phyloP scores from a whole-genome alignment of 2,797 vertebrate genomes.

The Atherinosoma microstoma region DNA sequence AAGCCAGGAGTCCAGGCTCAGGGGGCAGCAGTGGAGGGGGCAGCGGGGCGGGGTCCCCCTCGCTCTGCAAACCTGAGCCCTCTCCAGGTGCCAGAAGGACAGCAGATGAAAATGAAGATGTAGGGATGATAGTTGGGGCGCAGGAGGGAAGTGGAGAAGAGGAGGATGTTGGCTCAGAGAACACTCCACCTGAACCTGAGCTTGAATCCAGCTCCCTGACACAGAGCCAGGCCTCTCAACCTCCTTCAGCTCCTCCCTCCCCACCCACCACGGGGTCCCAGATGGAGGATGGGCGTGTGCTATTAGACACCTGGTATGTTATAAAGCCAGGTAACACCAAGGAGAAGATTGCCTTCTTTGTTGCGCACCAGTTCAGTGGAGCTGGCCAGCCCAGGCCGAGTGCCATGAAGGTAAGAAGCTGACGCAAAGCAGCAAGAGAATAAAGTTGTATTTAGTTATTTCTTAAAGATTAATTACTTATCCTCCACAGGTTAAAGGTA shows the following conservation, averaged over 20 bases:
- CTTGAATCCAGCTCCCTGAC: slow-evolving; percentile 47
- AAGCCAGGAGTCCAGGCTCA: slow-evolving; percentile 81
- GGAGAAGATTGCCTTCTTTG: slow-evolving; percentile 98
- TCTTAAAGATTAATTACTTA: neutral
- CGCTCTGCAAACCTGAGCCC: slow-evolving; percentile 78
- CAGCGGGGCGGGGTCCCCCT: slow-evolving; percentile 59
- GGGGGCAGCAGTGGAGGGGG: slow-evolving; percentile 66
- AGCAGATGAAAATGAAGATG: slow-evolving; percentile 64
- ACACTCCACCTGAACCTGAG: slow-evolving; percentile 79
- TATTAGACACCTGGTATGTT: slow-evolving; percentile 97
- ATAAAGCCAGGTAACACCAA: slow-evolving; percentile 98
- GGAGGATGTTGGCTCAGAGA: slow-evolving; percentile 85
- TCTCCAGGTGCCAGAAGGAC: slow-evolving; percentile 62
- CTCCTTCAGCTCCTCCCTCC: slow-evolving; percentile 68
- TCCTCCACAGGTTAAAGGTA: slow-evolving; percentile 87
- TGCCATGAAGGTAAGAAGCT: slow-evolving; percentile 86
- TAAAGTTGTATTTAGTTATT: neutral
- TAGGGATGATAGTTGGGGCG: slow-evolving; percentile 69
- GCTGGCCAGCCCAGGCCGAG: slow-evolving; percentile 84
- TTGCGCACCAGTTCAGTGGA: slow-evolving; percentile 93
- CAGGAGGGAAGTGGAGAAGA: slow-evolving; percentile 62
- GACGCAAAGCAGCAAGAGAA: neutral
- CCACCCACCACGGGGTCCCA: slow-evolving; percentile 70
- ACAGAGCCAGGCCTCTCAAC: slow-evolving; percentile 60
- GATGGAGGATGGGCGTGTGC: slow-evolving; percentile 90